Evolutionary conservation across 2,888 invertebrate genomes (phyloP).

Genomic region (Adelognathus sp.): DNA sequence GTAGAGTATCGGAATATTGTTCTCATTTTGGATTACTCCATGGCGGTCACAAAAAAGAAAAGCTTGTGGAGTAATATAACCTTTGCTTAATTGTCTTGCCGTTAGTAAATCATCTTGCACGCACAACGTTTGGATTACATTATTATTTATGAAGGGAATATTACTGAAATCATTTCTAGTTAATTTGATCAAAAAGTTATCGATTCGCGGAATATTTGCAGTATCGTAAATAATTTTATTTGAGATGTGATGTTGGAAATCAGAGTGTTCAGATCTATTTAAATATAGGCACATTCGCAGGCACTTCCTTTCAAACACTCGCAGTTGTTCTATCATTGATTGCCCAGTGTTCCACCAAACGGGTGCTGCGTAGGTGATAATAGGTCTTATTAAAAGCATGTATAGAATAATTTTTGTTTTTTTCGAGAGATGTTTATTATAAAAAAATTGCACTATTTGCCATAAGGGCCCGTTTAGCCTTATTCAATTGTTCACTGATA

Average conservation of each 20-base stretch:
- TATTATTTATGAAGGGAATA: not conserved
- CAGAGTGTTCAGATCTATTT: not conserved
- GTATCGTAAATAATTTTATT: not conserved
- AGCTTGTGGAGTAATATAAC: not conserved
- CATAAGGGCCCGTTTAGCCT: no score
- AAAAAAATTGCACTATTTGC: no score
- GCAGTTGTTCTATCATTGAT: no score
- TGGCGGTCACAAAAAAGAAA: not conserved
- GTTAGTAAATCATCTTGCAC: not conserved
- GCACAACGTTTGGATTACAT: not conserved
- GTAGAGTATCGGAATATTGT: not conserved
- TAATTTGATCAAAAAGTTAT: not conserved
- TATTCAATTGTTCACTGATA: no score
- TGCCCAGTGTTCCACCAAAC: no score
- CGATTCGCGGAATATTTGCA: not conserved
- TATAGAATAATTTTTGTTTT: not conserved
- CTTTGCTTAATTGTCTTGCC: not conserved
- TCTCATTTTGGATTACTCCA: not conserved
- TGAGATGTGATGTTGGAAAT: not conserved
- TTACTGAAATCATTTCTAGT: not conserved
- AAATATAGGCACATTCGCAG: not conserved
- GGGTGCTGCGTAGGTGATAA: no score
- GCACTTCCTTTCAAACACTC: slow-evolving; percentile 1
- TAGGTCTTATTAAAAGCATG: not conserved
- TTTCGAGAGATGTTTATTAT: no score